Conservation (phyloP, 1,140 invertebrate species). For the Ptiloglossa arizonensis region DNA sequence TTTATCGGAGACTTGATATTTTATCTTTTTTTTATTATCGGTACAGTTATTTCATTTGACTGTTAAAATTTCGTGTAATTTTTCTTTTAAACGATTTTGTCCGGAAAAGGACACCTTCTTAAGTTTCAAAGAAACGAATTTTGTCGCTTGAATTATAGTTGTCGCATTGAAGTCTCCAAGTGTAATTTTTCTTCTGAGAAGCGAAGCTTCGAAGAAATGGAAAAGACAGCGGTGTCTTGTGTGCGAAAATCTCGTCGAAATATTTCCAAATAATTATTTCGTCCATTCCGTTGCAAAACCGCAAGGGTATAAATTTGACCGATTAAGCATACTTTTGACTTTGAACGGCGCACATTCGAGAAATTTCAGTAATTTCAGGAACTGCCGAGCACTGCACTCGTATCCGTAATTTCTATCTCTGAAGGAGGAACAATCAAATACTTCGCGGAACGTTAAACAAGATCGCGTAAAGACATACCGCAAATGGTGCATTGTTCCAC, state of each 20-base stretch:
- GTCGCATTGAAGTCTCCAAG: too few species aligned
- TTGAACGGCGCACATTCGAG: background rate
- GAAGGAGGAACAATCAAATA: background rate
- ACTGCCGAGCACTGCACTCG: too few species aligned
- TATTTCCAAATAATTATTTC: background rate
- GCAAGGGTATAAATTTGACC: background rate
- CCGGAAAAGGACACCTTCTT: too few species aligned
- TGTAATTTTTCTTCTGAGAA: too few species aligned
- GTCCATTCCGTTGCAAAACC: too few species aligned
- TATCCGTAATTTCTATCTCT: background rate
- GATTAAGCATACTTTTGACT: conserved; percentile 6
- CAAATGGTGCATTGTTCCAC: too few species aligned
- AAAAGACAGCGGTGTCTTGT: background rate
- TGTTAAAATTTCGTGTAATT: background rate
- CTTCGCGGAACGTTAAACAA: conserved; percentile 1
- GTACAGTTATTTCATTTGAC: too few species aligned
- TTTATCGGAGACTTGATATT: background rate
- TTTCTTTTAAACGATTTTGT: too few species aligned
- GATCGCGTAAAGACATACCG: background rate
- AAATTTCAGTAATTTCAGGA: conserved; percentile 10
- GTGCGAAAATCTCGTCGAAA: background rate
- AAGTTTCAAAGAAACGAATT: too few species aligned
- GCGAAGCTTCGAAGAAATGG: too few species aligned
- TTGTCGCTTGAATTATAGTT: too few species aligned
- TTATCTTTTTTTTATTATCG: too few species aligned